These are phyloP conservation scores for Onychostruthus taczanowskii DNA, from an alignment of 2,113 vertebrate genomes.

Conservation along the genomic window DNA sequence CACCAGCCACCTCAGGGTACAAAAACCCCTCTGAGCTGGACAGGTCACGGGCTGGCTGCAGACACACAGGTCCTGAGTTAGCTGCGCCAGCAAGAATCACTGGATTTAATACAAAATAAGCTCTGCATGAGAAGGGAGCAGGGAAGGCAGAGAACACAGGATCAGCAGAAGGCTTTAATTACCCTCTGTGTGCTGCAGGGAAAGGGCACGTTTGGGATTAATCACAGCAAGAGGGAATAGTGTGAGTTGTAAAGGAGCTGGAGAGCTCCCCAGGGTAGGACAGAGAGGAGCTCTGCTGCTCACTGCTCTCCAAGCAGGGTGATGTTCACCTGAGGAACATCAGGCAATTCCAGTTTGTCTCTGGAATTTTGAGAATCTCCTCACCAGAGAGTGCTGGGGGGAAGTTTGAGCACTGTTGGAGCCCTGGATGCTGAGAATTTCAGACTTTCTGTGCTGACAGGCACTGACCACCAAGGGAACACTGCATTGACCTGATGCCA, in stretches of 20 bases:
- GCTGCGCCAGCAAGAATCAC: not conserved
- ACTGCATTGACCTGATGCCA: not conserved
- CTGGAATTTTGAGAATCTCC: not conserved
- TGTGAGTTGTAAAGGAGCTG: not conserved
- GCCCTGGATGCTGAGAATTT: not conserved
- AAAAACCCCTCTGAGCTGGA: not conserved
- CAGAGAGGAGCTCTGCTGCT: too few relatives aligned
- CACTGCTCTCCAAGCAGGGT: not conserved
- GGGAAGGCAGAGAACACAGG: not conserved
- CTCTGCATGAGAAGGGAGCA: not conserved
- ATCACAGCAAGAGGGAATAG: not conserved
- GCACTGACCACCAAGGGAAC: not conserved
- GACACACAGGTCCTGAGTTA: not conserved
- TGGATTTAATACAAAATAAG: not conserved
- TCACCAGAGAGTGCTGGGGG: not conserved
- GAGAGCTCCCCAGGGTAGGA: not conserved
- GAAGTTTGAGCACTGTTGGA: not conserved
- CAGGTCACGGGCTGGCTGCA: not conserved
- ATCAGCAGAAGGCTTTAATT: not conserved
- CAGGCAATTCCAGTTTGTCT: too few relatives aligned
- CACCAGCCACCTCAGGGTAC: not conserved
- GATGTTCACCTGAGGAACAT: accelerated
- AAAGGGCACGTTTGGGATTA: not conserved
- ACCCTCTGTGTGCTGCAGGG: not conserved
- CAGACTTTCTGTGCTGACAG: not conserved